Base-by-base conservation (phyloP, 2,113 vertebrate species). In the Tor tambroides region DNA sequence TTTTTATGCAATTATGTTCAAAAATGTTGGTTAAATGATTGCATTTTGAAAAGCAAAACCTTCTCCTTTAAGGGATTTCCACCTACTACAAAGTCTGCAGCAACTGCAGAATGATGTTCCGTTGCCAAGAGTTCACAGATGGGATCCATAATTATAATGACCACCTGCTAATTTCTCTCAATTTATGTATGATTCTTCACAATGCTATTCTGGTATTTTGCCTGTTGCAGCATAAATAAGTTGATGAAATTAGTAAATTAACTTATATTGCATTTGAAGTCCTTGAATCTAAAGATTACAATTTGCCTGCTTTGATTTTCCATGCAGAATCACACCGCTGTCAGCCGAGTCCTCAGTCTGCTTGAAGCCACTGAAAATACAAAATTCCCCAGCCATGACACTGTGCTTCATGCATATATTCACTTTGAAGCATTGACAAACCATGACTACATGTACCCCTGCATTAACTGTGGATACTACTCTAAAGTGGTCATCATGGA, bases 391-490 rank as follows among this genome's bases (percentile, higher is more conserved):
- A 80, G 38, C 28, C 15, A 80, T 32, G 77, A 80, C 30, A 56
- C 26, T 32, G 30, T 38, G 6, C 76, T 46, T 49, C 75, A 77
- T 77, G 75, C 14, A 32, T 54, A 79, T 8, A 51, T n/a, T 28
- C 49, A 21, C 5, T 67, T 67, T 49, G 59, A 82, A 59, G 54
- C 54, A 9, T 21, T 81, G 19, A 63, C 59, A 35, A 63, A 61
- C 2, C 54, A 61, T 65, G 79, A 80, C 41, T 80, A 80, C 28
- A 80, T n/a, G 38, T 63, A 81, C 35, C 43, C 79, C 4, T 81
- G 54, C 61, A 43, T 81, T 2, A 65, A 26, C 15, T 81, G 35
- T 81, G 80, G 80, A 12, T 81, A 81, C 2, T 81, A 65, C 56
- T 35, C 80, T 41, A 41, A 59, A n/a, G 56, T 65, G 35, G 79